Percentiles rank a stretch among this genome's conserved stretches.
phyloP scores from a whole-genome alignment of 2,113 vertebrate species.

The Chelonoidis abingdonii region DNA sequence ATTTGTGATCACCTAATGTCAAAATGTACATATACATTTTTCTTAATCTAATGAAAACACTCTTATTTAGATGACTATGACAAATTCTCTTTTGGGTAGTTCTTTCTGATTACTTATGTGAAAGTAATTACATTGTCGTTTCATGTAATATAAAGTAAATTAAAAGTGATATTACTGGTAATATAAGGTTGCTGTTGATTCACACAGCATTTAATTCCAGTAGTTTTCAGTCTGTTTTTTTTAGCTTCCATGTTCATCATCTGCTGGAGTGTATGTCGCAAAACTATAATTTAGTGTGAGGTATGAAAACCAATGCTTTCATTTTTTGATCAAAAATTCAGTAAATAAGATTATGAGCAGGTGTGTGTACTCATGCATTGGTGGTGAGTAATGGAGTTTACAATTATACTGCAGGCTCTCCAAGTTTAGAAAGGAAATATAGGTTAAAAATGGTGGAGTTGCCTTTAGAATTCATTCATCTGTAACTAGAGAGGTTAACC shows the following conservation, averaged over 20 bases:
- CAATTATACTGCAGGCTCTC: not conserved
- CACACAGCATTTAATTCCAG: not conserved
- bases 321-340: not conserved
- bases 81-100: not conserved
- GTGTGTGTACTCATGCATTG: not conserved
- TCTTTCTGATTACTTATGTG: not conserved
- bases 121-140: not conserved
- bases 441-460: not conserved
- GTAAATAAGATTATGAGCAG: not conserved
- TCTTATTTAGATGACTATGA: not conserved
- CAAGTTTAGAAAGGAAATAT: not conserved
- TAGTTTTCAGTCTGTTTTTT: not conserved
- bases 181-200: not conserved
- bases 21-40: not conserved
- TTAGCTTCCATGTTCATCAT: not conserved
- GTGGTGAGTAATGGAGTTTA: not conserved
- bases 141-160: not conserved
- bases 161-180: not conserved
- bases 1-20: not conserved
- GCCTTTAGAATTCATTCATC: not conserved
- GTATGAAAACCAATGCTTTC: not conserved
- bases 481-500: not conserved
- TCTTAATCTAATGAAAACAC: not conserved
- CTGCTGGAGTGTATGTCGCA: not conserved
- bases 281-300: not conserved